phyloP scores from a whole-genome alignment of 2,888 invertebrate species.

The Acrobasis repandana region DNA sequence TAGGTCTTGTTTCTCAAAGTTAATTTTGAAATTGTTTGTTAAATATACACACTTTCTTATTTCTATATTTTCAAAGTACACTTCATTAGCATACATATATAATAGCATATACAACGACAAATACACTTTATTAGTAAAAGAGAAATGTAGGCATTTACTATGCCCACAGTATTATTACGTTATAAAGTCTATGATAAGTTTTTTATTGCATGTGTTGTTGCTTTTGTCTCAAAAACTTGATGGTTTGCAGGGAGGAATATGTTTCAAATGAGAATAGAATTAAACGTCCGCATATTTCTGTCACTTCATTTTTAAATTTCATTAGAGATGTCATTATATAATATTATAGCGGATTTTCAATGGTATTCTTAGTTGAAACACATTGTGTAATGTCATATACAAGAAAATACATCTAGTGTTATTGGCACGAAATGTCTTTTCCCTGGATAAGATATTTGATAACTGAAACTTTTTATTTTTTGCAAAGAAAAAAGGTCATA shows the following conservation, averaged over 20 bases:
- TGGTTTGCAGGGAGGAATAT: neutral
- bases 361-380: too few relatives aligned
- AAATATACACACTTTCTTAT: neutral
- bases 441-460: neutral
- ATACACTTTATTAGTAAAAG: slow-evolving; percentile 18
- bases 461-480: neutral
- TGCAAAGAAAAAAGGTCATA: too few relatives aligned
- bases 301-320: too few relatives aligned
- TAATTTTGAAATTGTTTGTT: neutral
- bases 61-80: neutral
- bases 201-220: slow-evolving; percentile 23
- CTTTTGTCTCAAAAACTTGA: neutral
- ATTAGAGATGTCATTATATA: too few relatives aligned
- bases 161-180: slow-evolving; percentile 52
- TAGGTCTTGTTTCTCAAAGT: neutral
- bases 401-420: neutral
- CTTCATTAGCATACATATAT: neutral
- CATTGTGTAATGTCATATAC: too few relatives aligned
- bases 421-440: neutral
- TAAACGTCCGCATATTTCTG: too few relatives aligned
- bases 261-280: too few relatives aligned
- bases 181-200: slow-evolving; percentile 44
- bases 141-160: slow-evolving; percentile 21
- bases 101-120: slow-evolving; percentile 5
- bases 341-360: too few relatives aligned